phyloP scores from a whole-genome alignment of 2,113 vertebrate species.

The Dasyurus viverrinus region DNA sequence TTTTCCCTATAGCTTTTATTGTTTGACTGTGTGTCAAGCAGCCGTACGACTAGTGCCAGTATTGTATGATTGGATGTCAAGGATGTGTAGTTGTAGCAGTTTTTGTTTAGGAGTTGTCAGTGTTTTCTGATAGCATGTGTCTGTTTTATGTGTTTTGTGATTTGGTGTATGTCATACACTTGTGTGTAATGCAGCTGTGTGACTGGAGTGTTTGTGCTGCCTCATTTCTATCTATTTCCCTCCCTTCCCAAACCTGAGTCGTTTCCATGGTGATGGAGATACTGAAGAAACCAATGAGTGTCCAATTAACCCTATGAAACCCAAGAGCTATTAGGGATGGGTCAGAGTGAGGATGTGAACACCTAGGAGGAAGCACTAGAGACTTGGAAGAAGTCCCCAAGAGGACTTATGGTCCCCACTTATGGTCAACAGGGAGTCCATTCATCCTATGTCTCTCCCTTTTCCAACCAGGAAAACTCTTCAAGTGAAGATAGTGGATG shows the following conservation, averaged over 20 bases:
- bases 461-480: constrained; percentile 84
- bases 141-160: not conserved
- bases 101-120: not conserved
- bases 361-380: not conserved
- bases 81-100: not conserved
- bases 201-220: not conserved
- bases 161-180: not conserved
- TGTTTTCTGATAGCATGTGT: not conserved
- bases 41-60: not conserved
- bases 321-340: not conserved
- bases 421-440: not conserved
- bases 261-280: constrained; percentile 49
- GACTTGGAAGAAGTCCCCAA: not conserved
- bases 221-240: not conserved
- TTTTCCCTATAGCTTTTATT: not conserved
- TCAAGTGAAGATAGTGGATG: constrained; percentile 93
- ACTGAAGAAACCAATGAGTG: constrained; percentile 9
- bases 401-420: not conserved
- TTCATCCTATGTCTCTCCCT: not conserved
- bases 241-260: not conserved
- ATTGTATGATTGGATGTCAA: not conserved
- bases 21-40: not conserved
- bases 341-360: not conserved
- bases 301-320: not conserved
- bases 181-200: not conserved